A percentile compares a stretch with the other conserved stretches of the same genome.
Conservation (phyloP, 2,888 invertebrate species). For the Sympetrum striolatum region DNA sequence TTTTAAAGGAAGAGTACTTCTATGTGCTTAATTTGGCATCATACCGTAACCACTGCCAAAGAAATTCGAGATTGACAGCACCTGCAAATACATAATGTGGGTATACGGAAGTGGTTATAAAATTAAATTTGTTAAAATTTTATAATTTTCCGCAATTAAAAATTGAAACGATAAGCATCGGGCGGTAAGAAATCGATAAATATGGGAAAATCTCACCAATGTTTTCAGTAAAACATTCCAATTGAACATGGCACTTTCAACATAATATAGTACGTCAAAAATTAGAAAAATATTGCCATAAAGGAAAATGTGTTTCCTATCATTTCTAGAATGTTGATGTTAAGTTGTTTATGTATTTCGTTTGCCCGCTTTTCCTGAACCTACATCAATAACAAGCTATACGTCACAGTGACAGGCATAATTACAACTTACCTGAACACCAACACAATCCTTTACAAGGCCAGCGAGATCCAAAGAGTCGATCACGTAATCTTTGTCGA, state of each 20-base stretch:
- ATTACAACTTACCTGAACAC: neutral
- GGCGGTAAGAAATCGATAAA: neutral
- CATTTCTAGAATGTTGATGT: neutral
- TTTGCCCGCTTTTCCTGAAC: neutral
- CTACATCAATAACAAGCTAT: neutral
- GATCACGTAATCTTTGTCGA: slow-evolving; percentile 24
- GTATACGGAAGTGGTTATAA: too few species aligned
- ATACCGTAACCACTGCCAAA: too few species aligned
- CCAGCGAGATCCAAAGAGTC: slow-evolving; percentile 7
- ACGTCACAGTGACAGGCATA: neutral
- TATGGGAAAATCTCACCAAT: neutral
- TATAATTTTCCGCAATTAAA: neutral
- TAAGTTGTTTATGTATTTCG: neutral
- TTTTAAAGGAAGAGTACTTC: too few species aligned
- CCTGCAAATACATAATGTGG: too few species aligned
- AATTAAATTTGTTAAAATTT: too few species aligned
- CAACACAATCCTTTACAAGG: slow-evolving; percentile 30
- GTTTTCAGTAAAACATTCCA: neutral
- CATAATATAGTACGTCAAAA: neutral
- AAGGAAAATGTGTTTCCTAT: neutral
- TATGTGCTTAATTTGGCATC: too few species aligned
- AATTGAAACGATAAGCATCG: neutral
- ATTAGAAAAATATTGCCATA: neutral
- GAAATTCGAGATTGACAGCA: too few species aligned
- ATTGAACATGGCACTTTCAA: neutral